phyloP scores from a whole-genome alignment of 2,888 invertebrate genomes.

The Labia minor region DNA sequence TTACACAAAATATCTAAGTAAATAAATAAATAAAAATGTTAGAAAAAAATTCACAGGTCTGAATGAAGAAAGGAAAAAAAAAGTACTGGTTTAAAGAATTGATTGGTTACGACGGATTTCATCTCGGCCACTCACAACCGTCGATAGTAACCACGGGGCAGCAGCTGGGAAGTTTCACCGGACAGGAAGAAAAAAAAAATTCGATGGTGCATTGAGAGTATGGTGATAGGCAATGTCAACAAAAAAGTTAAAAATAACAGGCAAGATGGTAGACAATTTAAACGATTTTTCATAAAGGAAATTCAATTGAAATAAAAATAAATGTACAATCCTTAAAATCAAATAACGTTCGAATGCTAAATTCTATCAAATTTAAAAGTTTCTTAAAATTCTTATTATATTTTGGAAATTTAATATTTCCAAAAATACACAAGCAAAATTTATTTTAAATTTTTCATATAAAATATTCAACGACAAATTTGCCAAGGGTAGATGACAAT shows the following conservation, averaged over 20 bases:
- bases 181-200: background rate
- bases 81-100: background rate
- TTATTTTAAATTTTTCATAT: no score
- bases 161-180: background rate
- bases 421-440: no score
- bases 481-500: no score
- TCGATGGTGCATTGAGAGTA: background rate
- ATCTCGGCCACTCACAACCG: background rate
- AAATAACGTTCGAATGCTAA: no score
- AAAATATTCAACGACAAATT: no score
- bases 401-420: no score
- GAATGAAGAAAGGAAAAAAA: background rate
- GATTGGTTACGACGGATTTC: background rate
- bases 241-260: background rate
- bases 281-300: background rate
- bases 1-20: background rate
- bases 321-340: no score
- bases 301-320: no score
- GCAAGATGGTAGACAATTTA: background rate
- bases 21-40: no score
- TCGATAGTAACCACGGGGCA: background rate
- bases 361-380: no score
- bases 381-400: no score
- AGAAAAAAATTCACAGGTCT: background rate
- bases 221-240: background rate